Evolutionary conservation across 2,888 invertebrate genomes (phyloP), one percentile per base, ranked within the genome.

Genomic region (Drosophila parthenogenetica): DNA sequence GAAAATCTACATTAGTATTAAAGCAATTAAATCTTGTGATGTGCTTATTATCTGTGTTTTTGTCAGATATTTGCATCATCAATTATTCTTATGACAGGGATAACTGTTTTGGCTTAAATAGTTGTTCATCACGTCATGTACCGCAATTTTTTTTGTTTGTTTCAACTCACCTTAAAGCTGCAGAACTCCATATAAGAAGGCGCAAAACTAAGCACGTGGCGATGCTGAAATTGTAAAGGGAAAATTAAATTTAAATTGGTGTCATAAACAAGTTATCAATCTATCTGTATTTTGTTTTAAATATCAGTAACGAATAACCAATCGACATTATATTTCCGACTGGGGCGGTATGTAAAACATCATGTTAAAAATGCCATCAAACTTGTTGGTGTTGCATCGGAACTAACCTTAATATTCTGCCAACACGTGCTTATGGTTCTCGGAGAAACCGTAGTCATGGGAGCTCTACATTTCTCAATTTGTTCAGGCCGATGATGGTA

Each of bases 291-390:
- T 51, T 29, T 5, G 5, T 0, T 4, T 29, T 1, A 42, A 32
- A n/a, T 54, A 43, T 80, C 83, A 80, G 83, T 49, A 16, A 67
- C 2, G n/a, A 22, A 64, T 42, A 78, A 69, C 78, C 81, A 80
- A 83, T 83, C 81, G 78, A 53, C 81, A 81, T 61, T 35, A 58
- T 67, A 58, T 39, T 71, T 82, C 77, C 74, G 85, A 85, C 84
- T 82, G 79, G 79, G 82, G 81, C 77, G 84, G 84, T 84, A 78
- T 78, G 55, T 17, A 22, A 13, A 64, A 49, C 85, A 82, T 77
- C 85, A 85, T 63, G n/a, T 14, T 45, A 37, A 8, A 39, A 46
- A 37, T 37, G 29, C 8, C 16, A 22, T 13, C 10, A 50, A 49
- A 25, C 17, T 17, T 2, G 10, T 8, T 46, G 2, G 4, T 39